Evolutionary conservation across 2,888 invertebrate species (phyloP).

Genomic region (Netelia virgata): DNA sequence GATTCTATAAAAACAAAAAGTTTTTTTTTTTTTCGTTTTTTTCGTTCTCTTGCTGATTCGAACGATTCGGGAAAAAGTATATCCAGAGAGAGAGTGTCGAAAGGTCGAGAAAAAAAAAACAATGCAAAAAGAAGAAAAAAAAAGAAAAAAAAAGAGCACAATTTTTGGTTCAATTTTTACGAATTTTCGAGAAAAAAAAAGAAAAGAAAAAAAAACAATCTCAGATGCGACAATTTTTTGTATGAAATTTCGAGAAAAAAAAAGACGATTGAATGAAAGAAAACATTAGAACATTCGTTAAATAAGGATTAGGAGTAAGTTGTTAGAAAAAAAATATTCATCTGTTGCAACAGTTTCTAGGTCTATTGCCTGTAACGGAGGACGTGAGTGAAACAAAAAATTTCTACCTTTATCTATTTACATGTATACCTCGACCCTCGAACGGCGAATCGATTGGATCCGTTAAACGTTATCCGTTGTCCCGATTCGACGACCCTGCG

Average conservation of each 20-base stretch:
- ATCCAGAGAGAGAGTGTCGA: conserved; percentile 1
- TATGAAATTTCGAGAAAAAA: neutral
- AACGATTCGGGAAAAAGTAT: conserved; percentile 9
- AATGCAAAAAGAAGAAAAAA: neutral
- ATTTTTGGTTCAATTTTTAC: neutral
- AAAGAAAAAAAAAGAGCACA: neutral
- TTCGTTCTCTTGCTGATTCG: neutral
- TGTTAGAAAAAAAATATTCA: conserved; percentile 55
- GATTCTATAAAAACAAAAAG: too few species aligned
- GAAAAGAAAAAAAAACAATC: conserved; percentile 17
- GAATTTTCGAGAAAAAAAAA: neutral
- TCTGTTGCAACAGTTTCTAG: conserved; percentile 58
- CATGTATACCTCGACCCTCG: conserved; percentile 33
- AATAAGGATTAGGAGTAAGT: conserved; percentile 45
- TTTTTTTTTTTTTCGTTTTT: neutral
- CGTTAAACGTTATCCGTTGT: neutral
- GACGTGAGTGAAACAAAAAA: conserved; percentile 61
- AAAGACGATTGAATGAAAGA: neutral
- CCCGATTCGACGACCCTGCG: neutral
- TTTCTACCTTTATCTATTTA: conserved; percentile 54
- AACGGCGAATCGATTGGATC: conserved; percentile 34
- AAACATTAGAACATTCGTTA: neutral
- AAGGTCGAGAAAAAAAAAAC: neutral
- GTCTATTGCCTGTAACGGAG: conserved; percentile 61
- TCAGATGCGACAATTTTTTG: too few species aligned